Evolutionary conservation across 2,888 invertebrate genomes (phyloP).

Genomic region (Tethea ocularis): DNA sequence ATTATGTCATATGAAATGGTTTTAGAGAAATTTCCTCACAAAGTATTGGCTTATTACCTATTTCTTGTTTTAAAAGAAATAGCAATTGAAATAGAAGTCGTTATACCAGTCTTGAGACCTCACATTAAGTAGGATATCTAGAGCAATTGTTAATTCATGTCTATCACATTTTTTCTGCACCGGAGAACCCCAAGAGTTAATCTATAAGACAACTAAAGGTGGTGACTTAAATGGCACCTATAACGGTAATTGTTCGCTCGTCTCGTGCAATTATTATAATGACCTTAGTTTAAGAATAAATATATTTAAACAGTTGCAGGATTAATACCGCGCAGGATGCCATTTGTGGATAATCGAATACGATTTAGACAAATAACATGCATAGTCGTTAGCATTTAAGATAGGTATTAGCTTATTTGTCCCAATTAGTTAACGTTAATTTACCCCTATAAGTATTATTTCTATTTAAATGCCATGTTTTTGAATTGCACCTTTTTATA

Average conservation of each 20-base stretch:
- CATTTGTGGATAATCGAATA: background rate
- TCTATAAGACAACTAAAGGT: background rate
- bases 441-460: no score
- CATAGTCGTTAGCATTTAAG: background rate
- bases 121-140: background rate
- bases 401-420: background rate
- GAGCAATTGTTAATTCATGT: conserved; percentile 1
- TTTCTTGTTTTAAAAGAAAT: background rate
- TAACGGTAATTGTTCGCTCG: background rate
- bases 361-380: conserved; percentile 2
- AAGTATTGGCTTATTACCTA: background rate
- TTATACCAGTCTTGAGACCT: background rate
- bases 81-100: conserved; percentile 1
- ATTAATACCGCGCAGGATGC: background rate
- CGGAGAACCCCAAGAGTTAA: background rate
- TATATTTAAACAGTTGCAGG: conserved; percentile 1
- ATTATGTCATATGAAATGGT: background rate
- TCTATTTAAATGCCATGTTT: no score
- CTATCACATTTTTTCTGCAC: conserved; percentile 13
- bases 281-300: conserved; percentile 4
- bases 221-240: conserved; percentile 2
- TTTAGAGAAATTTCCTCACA: background rate
- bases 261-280: conserved; percentile 1
- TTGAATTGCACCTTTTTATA: no score
- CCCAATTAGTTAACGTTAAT: background rate